Evolutionary conservation across 1,140 invertebrate genomes (phyloP).

Genomic region (Copidosoma floridanum): DNA sequence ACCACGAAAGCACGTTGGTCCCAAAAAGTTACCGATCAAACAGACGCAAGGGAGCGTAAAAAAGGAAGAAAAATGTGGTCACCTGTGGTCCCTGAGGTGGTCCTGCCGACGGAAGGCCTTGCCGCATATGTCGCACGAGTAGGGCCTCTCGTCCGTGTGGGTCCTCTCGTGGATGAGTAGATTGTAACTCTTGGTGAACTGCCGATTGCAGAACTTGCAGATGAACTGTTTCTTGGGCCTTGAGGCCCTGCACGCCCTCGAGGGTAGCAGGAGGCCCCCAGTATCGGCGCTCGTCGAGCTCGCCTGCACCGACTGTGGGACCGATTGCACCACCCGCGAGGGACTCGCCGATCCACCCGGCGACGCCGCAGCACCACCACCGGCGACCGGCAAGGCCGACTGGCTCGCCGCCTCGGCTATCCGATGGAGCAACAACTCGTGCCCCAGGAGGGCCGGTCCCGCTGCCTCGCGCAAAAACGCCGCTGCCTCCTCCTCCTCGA

Average conservation of each 20-base stretch:
- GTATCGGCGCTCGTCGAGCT: conserved; percentile 46
- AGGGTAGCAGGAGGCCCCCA: conserved; percentile 8
- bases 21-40: too few species aligned
- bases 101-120: conserved; percentile 90
- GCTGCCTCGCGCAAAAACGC: conserved; percentile 43
- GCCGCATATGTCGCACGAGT: conserved; percentile 94
- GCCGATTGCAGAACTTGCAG: conserved; percentile 94
- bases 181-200: conserved; percentile 98
- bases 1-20: too few species aligned
- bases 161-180: conserved; percentile 96
- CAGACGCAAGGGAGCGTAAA: too few species aligned
- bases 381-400: conserved; percentile 9
- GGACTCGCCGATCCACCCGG: conserved; percentile 24
- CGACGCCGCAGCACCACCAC: conserved; percentile 13
- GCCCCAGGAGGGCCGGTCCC: conserved; percentile 40
- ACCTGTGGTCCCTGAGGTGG: conserved; percentile 90
- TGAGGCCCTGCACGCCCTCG: conserved; percentile 53
- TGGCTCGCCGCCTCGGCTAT: conserved; percentile 38
- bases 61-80: neutral
- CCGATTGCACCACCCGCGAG: conserved; percentile 20
- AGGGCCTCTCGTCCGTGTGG: conserved; percentile 97
- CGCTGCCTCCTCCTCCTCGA: conserved; percentile 48
- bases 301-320: conserved; percentile 33
- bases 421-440: conserved; percentile 45
- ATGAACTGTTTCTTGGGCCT: conserved; percentile 71